Evolutionary conservation across 2,888 invertebrate species (phyloP).

Genomic region (Meiosimyza decipiens): DNA sequence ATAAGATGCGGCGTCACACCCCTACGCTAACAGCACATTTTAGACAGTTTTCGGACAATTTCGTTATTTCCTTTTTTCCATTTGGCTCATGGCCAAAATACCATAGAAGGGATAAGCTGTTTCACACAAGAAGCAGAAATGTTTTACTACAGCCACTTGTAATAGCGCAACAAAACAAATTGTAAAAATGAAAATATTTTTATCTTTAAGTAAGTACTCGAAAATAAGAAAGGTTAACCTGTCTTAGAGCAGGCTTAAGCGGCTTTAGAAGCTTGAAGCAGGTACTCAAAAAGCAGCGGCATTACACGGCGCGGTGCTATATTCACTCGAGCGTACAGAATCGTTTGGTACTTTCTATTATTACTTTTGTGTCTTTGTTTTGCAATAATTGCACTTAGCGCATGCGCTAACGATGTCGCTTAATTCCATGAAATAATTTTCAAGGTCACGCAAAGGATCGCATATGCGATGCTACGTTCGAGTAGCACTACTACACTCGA

Average conservation of each 20-base stretch:
- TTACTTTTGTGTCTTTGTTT: not conserved
- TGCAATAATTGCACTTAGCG: slow-evolving; percentile 50
- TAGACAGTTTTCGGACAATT: too few relatives aligned
- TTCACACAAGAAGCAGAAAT: too few relatives aligned
- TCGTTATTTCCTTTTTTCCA: too few relatives aligned
- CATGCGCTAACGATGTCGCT: slow-evolving; percentile 54
- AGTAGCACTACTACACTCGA: too few relatives aligned
- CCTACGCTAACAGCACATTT: too few relatives aligned
- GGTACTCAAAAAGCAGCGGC: not conserved
- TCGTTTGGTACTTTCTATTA: too few relatives aligned
- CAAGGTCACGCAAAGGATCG: slow-evolving; percentile 53
- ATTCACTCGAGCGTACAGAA: too few relatives aligned
- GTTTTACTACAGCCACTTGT: slow-evolving; percentile 51
- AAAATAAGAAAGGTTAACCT: slow-evolving; percentile 15
- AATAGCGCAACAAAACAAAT: slow-evolving; percentile 45
- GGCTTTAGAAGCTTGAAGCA: slow-evolving; percentile 52
- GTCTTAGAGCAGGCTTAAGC: slow-evolving; percentile 49
- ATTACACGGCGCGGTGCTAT: not conserved
- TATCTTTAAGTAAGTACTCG: slow-evolving; percentile 32
- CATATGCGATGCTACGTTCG: not conserved
- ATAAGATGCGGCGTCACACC: too few relatives aligned
- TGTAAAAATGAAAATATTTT: slow-evolving; percentile 44
- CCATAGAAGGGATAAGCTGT: too few relatives aligned
- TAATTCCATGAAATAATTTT: slow-evolving; percentile 53
- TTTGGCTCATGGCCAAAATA: too few relatives aligned